Percentiles rank a stretch among this genome's conserved stretches.
These are phyloP conservation scores for Eutolmus rufibarbis DNA, from an alignment of 2,888 invertebrate genomes.

Conservation along the genomic window DNA sequence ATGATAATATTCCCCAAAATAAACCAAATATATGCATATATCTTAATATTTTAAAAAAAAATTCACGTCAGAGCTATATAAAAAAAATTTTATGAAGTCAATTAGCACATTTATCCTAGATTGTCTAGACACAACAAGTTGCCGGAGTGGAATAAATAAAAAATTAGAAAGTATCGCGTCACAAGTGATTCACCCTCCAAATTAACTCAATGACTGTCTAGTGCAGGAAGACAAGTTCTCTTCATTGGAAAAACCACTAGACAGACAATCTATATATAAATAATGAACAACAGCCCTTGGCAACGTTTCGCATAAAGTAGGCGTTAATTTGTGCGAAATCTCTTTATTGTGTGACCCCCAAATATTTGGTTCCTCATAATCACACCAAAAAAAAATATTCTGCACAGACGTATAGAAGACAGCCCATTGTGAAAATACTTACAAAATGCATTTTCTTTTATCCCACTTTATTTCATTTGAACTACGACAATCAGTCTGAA, in stretches of 20 bases:
- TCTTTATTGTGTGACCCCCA: background rate
- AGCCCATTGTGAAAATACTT: background rate
- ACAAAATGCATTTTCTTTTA: background rate
- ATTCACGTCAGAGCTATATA: background rate
- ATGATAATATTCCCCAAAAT: background rate
- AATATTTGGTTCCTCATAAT: background rate
- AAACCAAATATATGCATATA: background rate
- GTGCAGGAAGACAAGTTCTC: background rate
- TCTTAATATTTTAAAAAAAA: background rate
- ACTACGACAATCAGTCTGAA: background rate
- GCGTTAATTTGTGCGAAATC: background rate
- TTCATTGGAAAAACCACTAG: background rate
- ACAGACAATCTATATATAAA: background rate
- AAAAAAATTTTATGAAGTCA: background rate
- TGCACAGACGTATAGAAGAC: background rate
- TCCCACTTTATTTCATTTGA: background rate
- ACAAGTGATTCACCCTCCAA: background rate
- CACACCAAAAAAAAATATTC: background rate
- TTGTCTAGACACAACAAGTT: background rate
- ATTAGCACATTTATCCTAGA: background rate
- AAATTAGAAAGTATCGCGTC: background rate
- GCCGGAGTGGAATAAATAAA: background rate
- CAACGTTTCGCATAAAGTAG: background rate
- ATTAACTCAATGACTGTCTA: background rate
- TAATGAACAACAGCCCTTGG: background rate